Conservation (phyloP, 1,140 invertebrate species). For the Magallana angulata region DNA sequence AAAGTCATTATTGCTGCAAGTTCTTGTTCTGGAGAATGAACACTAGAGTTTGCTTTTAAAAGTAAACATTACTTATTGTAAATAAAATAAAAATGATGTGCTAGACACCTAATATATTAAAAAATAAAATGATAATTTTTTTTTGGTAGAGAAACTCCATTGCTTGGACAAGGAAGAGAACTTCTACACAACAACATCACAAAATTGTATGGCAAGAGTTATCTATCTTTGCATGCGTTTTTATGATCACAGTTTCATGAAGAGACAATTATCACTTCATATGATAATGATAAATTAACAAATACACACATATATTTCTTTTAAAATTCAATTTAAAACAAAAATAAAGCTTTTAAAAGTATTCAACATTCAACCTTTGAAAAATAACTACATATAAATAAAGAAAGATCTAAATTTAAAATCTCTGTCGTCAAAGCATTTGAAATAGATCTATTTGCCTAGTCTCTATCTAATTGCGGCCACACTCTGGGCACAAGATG, state of each 20-base stretch:
- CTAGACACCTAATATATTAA: too few species aligned
- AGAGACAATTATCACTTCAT: too few species aligned
- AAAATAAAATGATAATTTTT: too few species aligned
- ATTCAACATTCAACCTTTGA: background rate
- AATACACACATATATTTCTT: background rate
- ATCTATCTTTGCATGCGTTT: conserved; percentile 12
- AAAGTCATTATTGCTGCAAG: too few species aligned
- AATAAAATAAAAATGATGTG: too few species aligned
- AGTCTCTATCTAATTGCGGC: conserved; percentile 78
- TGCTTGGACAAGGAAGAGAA: background rate
- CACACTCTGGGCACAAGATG: conserved; percentile 99
- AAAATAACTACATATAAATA: conserved; percentile 29
- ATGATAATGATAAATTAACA: background rate
- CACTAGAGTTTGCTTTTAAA: too few species aligned
- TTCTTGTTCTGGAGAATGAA: too few species aligned
- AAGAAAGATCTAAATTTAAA: background rate
- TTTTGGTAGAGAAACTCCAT: too few species aligned
- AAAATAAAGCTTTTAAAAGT: conserved; percentile 8
- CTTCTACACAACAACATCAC: background rate
- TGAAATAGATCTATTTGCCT: background rate
- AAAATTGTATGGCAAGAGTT: conserved; percentile 22
- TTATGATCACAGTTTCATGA: background rate
- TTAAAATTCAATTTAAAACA: background rate
- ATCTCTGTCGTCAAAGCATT: conserved; percentile 32
- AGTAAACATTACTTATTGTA: too few species aligned